Base-by-base conservation (phyloP, 1,140 invertebrate species). In the Phortica variegata region DNA sequence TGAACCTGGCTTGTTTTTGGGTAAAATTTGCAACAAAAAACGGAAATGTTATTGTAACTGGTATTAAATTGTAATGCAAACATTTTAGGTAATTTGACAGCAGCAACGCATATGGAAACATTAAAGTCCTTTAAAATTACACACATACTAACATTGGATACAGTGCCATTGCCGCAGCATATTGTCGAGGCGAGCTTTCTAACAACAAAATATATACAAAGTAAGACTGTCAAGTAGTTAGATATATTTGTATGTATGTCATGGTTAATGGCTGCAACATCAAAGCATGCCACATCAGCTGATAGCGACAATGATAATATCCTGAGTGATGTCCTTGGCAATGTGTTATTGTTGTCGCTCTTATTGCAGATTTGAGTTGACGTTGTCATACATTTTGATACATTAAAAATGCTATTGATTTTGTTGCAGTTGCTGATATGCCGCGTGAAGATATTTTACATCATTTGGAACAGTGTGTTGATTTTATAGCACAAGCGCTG, bases 361-460 rank as follows among this genome's bases (percentile, higher is more conserved):
- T n/a, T n/a, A n/a, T n/a, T n/a, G n/a, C n/a, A n/a, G n/a, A n/a
- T n/a, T n/a, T n/a, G n/a, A n/a, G n/a, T n/a, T n/a, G n/a, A n/a
- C n/a, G n/a, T n/a, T n/a, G n/a, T n/a, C n/a, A n/a, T n/a, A n/a
- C n/a, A n/a, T n/a, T n/a, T n/a, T n/a, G n/a, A n/a, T n/a, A n/a
- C n/a, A n/a, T n/a, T n/a, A n/a, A n/a, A n/a, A n/a, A n/a, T n/a
- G n/a, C n/a, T n/a, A n/a, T n/a, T n/a, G n/a, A n/a, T n/a, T 50
- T 39, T 37, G 31, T 78, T 79, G 19, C 59, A 85, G 82, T 91
- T 58, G 85, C 87, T 2, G 90, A 93, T 77, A 83, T 88, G 73
- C 85, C 88, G 1, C 84, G 87, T 55, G 90, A 91, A 65, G 89
- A 92, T 73, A 73, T 93, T 9, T 78, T 93, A n/a, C 86, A 81